A percentile compares a stretch with the other conserved stretches of the same genome.
Conservation (phyloP, 2,888 invertebrate genomes). For the Callinectes sapidus region DNA sequence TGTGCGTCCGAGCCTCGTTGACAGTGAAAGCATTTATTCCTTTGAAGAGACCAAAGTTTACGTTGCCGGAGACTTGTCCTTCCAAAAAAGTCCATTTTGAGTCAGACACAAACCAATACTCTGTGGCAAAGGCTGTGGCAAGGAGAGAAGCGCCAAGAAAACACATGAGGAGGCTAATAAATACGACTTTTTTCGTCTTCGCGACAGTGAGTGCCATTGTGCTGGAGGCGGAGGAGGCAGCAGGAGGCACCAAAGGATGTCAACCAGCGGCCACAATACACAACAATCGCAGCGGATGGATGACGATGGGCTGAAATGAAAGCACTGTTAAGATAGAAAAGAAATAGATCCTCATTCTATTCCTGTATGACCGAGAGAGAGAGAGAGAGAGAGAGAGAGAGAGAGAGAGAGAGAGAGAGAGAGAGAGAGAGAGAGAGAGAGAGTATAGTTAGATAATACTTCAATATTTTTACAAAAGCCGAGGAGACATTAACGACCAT, state of each 20-base stretch:
- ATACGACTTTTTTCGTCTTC: conserved; percentile 16
- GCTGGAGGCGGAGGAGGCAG: background rate
- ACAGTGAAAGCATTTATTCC: background rate
- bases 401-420: too few relatives aligned
- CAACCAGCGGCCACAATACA: background rate
- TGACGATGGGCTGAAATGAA: background rate
- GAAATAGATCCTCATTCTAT: background rate
- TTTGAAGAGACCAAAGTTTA: conserved; percentile 55
- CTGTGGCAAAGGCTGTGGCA: conserved; percentile 56
- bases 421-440: too few relatives aligned
- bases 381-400: too few relatives aligned
- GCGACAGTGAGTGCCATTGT: background rate
- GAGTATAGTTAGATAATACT: too few relatives aligned
- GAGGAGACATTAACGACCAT: too few relatives aligned
- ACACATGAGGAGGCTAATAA: conserved; percentile 56
- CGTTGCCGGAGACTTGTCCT: background rate
- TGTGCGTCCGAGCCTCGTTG: background rate
- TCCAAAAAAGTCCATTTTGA: background rate
- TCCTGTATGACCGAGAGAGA: background rate
- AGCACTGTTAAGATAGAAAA: background rate
- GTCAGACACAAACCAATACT: conserved; percentile 59
- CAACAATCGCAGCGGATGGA: background rate
- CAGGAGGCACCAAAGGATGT: background rate
- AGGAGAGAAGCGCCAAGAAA: conserved; percentile 58
- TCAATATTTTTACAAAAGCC: too few relatives aligned